These are phyloP conservation scores for Eleginops maclovinus DNA, from an alignment of 2,113 vertebrate genomes.

Conservation along the genomic window DNA sequence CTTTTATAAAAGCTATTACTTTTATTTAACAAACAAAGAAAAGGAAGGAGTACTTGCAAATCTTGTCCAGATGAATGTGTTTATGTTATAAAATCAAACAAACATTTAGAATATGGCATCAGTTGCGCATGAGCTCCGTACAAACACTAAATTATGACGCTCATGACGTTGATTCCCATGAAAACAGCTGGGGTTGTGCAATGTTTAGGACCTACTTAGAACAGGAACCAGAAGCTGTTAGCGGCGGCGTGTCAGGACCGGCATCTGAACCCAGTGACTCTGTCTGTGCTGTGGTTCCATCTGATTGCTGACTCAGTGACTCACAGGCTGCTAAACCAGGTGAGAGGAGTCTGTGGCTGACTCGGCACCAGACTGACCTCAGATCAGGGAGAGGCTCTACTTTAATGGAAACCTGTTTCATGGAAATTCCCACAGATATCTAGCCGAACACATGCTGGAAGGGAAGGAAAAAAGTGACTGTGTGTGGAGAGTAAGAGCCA, in stretches of 20 bases:
- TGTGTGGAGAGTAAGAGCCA: no score
- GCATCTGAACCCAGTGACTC: conserved; percentile 17
- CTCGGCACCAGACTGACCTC: conserved; percentile 28
- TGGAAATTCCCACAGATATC: neutral
- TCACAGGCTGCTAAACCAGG: conserved; percentile 36
- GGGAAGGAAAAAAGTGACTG: no score
- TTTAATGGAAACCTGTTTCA: neutral
- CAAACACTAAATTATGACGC: neutral
- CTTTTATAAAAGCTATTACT: no score
- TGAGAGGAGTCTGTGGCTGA: conserved; percentile 36
- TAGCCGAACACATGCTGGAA: neutral
- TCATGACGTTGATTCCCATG: neutral
- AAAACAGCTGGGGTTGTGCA: conserved; percentile 6
- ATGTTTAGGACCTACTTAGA: neutral
- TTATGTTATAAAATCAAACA: no score
- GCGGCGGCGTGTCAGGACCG: conserved; percentile 3
- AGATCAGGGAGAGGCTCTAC: conserved; percentile 1
- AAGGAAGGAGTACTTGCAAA: no score
- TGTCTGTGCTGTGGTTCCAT: conserved; percentile 17
- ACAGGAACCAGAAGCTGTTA: neutral
- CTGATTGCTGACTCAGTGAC: conserved; percentile 40
- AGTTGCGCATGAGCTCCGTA: neutral
- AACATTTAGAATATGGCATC: no score
- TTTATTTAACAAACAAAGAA: no score
- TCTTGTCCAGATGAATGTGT: no score